Base-by-base conservation (phyloP, 1,140 invertebrate genomes). In the Lanistes nyassanus region DNA sequence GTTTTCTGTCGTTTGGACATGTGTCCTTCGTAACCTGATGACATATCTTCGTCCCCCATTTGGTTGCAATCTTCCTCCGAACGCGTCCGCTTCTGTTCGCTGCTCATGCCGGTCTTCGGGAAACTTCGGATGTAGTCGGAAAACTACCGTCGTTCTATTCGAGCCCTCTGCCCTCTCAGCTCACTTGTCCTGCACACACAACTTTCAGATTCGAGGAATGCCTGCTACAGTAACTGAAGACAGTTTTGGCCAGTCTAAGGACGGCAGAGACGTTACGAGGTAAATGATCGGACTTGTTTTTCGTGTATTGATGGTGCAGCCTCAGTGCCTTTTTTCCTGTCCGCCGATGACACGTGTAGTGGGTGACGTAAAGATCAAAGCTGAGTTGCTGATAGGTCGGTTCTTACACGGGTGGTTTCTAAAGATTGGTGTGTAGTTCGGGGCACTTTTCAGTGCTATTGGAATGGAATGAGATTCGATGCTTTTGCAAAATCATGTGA, bases 1-100 rank as follows among this genome's bases (percentile, higher is more conserved):
- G 87, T 88, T 74, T 82, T 83, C 79, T 87, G 86, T 67, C 87
- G 76, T 76, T 88, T 88, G 13, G 85, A 79, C 64, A 83, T 81
- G 79, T 86, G 86, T 66, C 86, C 87, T 62, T 88, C 85, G 72
- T 85, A 86, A 34, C 82, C 79, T 6, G 81, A 78, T 83, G 85
- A 81, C 74, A 75, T 75, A 67, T 56, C 65, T 67, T 58, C 64
- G 74, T 75, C 65, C n/a, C 65, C 53, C 36, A 55, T 58, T 67
- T 75, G 74, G 64, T 42, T 56, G 29, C n/a, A 53, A 51, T 75
- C 64, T 23, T 36, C 23, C 56, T 39, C 70, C 55, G 68, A 56
- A 56, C 68, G 68, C 36, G 51, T 19, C 26, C 51, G 68, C 65
- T 70, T 70, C 39, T 34, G 51, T 29, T 70, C 68, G 26, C 39